Conservation (phyloP, 2,797 vertebrate species). For the Lagorchestes hirsutus region DNA sequence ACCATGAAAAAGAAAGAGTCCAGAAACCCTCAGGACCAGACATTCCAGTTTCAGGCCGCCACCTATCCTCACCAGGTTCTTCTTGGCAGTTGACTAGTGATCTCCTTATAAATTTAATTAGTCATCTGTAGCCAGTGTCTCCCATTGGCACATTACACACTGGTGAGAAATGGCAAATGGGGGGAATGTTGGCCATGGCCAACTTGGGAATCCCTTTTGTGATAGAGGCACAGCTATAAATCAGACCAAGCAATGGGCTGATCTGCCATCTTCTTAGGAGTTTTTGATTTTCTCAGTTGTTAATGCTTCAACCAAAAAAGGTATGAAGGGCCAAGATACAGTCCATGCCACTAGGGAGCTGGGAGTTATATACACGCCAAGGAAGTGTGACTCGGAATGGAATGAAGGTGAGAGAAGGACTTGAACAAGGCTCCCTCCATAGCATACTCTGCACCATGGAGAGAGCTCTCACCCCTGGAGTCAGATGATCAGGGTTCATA, state of each 20-base stretch:
- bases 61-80: constrained; percentile 28
- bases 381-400: background rate
- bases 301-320: constrained; percentile 15
- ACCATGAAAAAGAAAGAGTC: background rate
- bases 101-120: constrained; percentile 62
- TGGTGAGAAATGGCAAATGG: constrained; percentile 54
- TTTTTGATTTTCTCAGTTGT: constrained; percentile 58
- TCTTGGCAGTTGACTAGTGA: constrained; percentile 51
- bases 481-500: background rate
- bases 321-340: background rate
- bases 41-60: constrained; percentile 2
- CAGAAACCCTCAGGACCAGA: background rate
- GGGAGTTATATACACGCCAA: background rate
- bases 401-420: background rate
- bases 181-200: constrained; percentile 72
- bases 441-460: background rate
- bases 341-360: background rate
- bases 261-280: constrained; percentile 14
- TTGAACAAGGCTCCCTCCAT: background rate
- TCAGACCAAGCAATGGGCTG: constrained; percentile 73
- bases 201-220: constrained; percentile 76
- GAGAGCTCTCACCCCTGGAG: background rate
- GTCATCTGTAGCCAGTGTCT: constrained; percentile 78
- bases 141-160: constrained; percentile 75
- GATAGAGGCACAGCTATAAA: constrained; percentile 75